phyloP scores from a whole-genome alignment of 2,113 vertebrate genomes.

The Sus scrofa region DNA sequence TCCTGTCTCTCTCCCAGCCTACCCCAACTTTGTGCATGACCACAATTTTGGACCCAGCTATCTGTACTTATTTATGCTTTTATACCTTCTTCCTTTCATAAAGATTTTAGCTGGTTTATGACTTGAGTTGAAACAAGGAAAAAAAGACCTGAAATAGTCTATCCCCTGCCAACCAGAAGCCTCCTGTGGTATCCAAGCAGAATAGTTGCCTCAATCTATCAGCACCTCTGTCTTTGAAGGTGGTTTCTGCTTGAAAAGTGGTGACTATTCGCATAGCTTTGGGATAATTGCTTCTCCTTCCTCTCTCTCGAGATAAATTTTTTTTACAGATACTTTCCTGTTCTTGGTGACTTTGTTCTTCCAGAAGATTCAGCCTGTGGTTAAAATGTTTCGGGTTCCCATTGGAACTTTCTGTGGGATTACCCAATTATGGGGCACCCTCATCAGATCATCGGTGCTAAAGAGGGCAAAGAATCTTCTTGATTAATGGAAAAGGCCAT shows the following conservation, averaged over 20 bases:
- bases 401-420: conserved; percentile 63
- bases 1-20: conserved; percentile 58
- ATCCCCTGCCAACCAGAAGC: conserved; percentile 62
- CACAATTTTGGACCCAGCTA: conserved; percentile 49
- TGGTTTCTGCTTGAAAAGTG: conserved; percentile 77
- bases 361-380: conserved; percentile 68
- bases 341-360: conserved; percentile 74
- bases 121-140: conserved; percentile 70
- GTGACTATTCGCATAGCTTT: conserved; percentile 66
- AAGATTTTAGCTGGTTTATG: conserved; percentile 74
- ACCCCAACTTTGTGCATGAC: conserved; percentile 22
- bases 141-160: conserved; percentile 67
- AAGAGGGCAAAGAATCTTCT: conserved; percentile 69
- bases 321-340: conserved; percentile 55
- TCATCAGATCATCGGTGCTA: conserved; percentile 58
- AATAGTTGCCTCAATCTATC: conserved; percentile 65
- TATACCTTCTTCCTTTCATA: conserved; percentile 70
- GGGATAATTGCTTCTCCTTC: conserved; percentile 58
- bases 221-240: conserved; percentile 72
- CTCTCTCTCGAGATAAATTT: conserved; percentile 51
- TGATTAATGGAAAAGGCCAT: conserved; percentile 65
- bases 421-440: conserved; percentile 61
- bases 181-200: conserved; percentile 59
- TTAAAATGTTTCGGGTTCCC: conserved; percentile 72
- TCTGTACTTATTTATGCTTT: conserved; percentile 60